phyloP scores from a whole-genome alignment of 2,888 invertebrate genomes.

The Yponomeuta malinellus region DNA sequence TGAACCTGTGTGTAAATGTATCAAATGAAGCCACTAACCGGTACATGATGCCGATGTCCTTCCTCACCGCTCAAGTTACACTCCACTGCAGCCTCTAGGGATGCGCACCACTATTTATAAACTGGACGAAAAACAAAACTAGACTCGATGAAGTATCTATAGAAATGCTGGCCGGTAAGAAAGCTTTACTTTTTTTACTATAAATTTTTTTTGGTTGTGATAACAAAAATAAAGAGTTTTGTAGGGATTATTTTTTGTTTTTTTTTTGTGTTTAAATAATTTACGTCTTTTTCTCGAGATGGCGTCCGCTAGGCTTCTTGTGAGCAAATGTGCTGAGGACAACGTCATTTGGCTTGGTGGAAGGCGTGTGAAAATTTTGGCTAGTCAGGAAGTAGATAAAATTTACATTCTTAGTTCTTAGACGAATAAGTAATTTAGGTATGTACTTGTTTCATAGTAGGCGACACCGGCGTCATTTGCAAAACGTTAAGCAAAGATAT shows the following conservation, averaged over 20 bases:
- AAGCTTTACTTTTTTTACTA: background rate
- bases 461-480: too few relatives aligned
- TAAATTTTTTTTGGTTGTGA: too few relatives aligned
- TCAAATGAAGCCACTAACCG: slow-evolving; percentile 52
- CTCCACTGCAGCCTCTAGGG: slow-evolving; percentile 39
- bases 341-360: background rate
- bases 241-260: too few relatives aligned
- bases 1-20: slow-evolving; percentile 15
- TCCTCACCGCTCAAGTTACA: slow-evolving; percentile 12
- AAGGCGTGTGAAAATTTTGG: slow-evolving; percentile 8
- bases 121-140: slow-evolving; percentile 47
- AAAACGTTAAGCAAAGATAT: too few relatives aligned
- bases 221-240: too few relatives aligned
- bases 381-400: background rate
- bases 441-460: too few relatives aligned
- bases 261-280: slow-evolving; percentile 32
- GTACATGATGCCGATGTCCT: slow-evolving; percentile 39
- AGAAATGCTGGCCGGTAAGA: slow-evolving; percentile 5
- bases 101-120: slow-evolving; percentile 50
- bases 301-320: slow-evolving; percentile 30
- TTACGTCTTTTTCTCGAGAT: slow-evolving; percentile 21
- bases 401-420: background rate
- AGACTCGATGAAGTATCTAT: slow-evolving; percentile 20
- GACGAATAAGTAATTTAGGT: too few relatives aligned
- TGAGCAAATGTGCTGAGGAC: slow-evolving; percentile 12